phyloP scores from a whole-genome alignment of 2,888 invertebrate genomes.

The Philonicus albiceps region DNA sequence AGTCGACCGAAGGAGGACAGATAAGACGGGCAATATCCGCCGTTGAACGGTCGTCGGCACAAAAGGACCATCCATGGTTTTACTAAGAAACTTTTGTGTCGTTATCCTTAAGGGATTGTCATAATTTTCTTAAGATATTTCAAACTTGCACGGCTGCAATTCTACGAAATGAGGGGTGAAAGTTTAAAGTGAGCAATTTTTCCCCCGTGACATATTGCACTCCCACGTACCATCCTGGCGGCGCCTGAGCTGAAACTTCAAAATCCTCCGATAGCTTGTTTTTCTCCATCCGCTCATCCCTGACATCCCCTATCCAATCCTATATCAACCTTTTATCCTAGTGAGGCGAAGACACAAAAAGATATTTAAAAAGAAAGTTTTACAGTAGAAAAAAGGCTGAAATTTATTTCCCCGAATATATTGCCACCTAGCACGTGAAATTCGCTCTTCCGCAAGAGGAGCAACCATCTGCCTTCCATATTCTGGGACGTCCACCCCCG shows the following conservation, averaged over 20 bases:
- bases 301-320: neutral
- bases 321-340: slow-evolving; percentile 33
- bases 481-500: neutral
- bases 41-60: neutral
- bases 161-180: slow-evolving; percentile 20
- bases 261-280: slow-evolving; percentile 25
- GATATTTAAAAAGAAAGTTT: slow-evolving; percentile 43
- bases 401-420: slow-evolving; percentile 40
- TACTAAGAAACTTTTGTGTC: slow-evolving; percentile 23
- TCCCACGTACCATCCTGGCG: slow-evolving; percentile 32
- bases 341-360: slow-evolving; percentile 35
- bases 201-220: slow-evolving; percentile 45
- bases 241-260: neutral
- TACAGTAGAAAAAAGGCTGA: neutral
- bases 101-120: slow-evolving; percentile 40
- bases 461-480: neutral
- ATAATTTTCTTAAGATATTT: slow-evolving; percentile 42
- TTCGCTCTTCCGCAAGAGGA: slow-evolving; percentile 32
- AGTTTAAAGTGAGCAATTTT: slow-evolving; percentile 44
- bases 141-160: slow-evolving; percentile 31
- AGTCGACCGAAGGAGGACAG: neutral
- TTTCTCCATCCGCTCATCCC: neutral
- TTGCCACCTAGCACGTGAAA: slow-evolving; percentile 39
- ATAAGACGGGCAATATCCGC: neutral
- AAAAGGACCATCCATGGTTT: neutral